phyloP scores from a whole-genome alignment of 2,113 vertebrate species.

The Zeus faber region DNA sequence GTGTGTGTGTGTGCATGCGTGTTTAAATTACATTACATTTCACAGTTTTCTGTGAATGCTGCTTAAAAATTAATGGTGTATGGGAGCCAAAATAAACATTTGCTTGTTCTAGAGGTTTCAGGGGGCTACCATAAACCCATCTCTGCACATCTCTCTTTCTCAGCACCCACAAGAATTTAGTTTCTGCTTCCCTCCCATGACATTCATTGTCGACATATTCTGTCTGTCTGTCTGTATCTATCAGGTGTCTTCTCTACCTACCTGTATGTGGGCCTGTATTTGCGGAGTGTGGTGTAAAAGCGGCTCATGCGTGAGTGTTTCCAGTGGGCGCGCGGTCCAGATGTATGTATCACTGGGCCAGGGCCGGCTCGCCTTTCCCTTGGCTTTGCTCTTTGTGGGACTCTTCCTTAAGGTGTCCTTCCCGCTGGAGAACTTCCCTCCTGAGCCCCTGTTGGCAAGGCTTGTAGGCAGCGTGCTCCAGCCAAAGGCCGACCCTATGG shows the following conservation, averaged over 20 bases:
- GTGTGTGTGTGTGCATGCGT: too few relatives aligned
- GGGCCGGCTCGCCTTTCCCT: constrained; percentile 71
- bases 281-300: constrained; percentile 38
- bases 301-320: constrained; percentile 45
- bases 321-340: constrained; percentile 67
- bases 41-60: too few relatives aligned
- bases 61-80: too few relatives aligned
- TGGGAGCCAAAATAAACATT: too few relatives aligned
- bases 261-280: constrained; percentile 53
- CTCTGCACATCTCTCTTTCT: too few relatives aligned
- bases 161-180: too few relatives aligned
- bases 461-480: constrained; percentile 75
- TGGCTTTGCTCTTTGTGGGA: constrained; percentile 81
- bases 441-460: constrained; percentile 58
- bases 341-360: constrained; percentile 67
- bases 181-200: neutral
- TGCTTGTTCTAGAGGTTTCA: too few relatives aligned
- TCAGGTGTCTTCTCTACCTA: constrained; percentile 26
- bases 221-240: too few relatives aligned
- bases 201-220: neutral
- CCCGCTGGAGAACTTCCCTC: constrained; percentile 76
- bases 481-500: constrained; percentile 50
- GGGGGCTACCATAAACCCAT: too few relatives aligned
- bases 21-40: too few relatives aligned
- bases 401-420: constrained; percentile 83